A percentile compares a stretch with the other conserved stretches of the same genome.
phyloP scores from a whole-genome alignment of 2,113 vertebrate species.

The Hydrochoerus hydrochaeris region DNA sequence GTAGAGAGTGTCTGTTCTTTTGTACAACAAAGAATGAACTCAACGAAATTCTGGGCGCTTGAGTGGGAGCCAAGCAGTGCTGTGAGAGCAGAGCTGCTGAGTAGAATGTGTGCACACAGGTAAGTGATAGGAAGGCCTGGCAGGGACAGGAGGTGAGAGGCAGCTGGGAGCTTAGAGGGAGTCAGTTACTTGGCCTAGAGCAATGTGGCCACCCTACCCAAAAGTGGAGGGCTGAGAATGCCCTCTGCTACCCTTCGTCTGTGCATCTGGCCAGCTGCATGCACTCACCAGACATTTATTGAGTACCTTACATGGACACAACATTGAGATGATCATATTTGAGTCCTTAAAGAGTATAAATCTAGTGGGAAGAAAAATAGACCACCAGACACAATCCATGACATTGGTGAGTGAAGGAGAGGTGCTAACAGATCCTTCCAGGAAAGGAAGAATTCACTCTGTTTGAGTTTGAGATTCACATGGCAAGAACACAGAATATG shows the following conservation, averaged over 20 bases:
- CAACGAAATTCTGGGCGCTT: background rate
- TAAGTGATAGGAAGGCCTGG: background rate
- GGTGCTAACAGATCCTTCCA: background rate
- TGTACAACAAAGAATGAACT: background rate
- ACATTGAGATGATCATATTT: background rate
- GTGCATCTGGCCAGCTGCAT: background rate
- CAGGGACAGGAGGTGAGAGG: background rate
- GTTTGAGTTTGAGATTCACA: background rate
- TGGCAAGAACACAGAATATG: background rate
- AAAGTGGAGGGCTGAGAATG: background rate
- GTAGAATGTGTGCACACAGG: background rate
- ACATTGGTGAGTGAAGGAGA: background rate
- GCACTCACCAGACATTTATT: background rate
- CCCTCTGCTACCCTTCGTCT: background rate
- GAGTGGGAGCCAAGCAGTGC: background rate
- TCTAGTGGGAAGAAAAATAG: constrained; percentile 13
- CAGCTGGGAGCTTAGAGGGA: background rate
- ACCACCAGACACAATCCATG: background rate
- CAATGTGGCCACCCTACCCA: background rate
- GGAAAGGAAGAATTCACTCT: background rate
- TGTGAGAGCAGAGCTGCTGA: background rate
- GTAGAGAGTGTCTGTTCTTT: background rate
- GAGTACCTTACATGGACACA: background rate
- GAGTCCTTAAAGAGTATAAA: background rate
- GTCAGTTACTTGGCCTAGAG: background rate